Evolutionary conservation across 2,888 invertebrate genomes (phyloP).

Genomic region (Xylocampa areola): DNA sequence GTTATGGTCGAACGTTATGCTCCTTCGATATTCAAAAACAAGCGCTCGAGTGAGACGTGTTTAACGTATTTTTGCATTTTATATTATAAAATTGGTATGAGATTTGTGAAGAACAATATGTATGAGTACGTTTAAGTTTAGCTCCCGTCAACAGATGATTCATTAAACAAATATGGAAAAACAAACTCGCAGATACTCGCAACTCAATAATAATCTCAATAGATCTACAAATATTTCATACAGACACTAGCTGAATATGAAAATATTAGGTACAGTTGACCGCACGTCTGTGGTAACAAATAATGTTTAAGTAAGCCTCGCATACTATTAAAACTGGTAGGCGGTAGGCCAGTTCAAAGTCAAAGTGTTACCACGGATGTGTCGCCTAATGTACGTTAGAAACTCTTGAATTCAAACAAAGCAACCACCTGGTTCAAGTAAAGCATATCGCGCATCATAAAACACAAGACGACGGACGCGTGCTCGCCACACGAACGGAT

Average conservation of each 20-base stretch:
- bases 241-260: too few species aligned
- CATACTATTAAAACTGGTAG: too few species aligned
- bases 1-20: constrained; percentile 72
- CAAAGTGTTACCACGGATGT: too few species aligned
- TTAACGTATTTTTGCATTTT: constrained; percentile 66
- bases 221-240: too few species aligned
- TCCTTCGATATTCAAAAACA: constrained; percentile 73
- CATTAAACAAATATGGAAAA: too few species aligned
- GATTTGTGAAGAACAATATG: neutral
- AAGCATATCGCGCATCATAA: constrained; percentile 68
- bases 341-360: too few species aligned
- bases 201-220: too few species aligned
- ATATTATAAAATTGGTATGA: neutral
- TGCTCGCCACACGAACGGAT: constrained; percentile 85
- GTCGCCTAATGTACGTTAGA: constrained; percentile 25
- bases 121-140: too few species aligned
- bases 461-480: constrained; percentile 75
- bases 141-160: neutral
- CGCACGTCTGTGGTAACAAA: too few species aligned
- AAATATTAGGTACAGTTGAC: too few species aligned
- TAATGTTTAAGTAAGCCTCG: too few species aligned
- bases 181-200: too few species aligned
- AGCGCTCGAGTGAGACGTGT: constrained; percentile 67
- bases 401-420: constrained; percentile 45
- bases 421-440: constrained; percentile 69